Conservation (phyloP, 2,113 vertebrate genomes). For the Lamprologus speciosus region DNA sequence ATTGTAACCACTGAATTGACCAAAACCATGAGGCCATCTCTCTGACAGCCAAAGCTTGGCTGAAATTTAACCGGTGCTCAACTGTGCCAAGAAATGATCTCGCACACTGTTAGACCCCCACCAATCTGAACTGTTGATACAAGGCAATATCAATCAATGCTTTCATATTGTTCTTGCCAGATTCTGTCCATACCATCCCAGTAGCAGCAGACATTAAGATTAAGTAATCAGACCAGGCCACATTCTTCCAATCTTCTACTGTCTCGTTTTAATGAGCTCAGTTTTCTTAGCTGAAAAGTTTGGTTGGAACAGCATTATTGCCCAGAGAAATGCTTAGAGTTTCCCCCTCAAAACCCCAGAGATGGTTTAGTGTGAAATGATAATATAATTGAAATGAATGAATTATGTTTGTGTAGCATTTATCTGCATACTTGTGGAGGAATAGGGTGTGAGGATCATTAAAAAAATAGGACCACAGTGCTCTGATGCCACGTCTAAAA, state of each 20-base stretch:
- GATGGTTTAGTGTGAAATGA: not conserved
- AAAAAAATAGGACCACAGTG: not conserved
- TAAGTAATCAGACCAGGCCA: fast-evolving
- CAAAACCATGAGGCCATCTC: not conserved
- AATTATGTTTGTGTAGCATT: not conserved
- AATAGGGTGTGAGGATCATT: not conserved
- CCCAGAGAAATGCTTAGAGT: not conserved
- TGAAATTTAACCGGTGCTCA: not conserved
- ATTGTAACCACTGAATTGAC: fast-evolving
- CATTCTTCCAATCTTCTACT: not conserved
- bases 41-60: not conserved
- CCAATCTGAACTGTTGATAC: not conserved
- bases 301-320: not conserved
- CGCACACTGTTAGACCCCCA: fast-evolving
- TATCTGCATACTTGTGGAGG: fast-evolving
- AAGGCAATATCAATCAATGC: fast-evolving
- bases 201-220: fast-evolving
- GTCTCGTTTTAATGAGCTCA: fast-evolving
- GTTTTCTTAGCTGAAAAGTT: not conserved
- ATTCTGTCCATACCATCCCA: not conserved
- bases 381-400: fast-evolving
- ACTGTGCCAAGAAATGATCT: not conserved
- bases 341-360: not conserved
- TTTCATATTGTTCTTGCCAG: not conserved
- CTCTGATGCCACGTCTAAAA: fast-evolving